A percentile compares a stretch with the other conserved stretches of the same genome.
These are phyloP conservation scores for Minunthozetes semirufus DNA, from an alignment of 2,888 invertebrate species.

Conservation along the genomic window DNA sequence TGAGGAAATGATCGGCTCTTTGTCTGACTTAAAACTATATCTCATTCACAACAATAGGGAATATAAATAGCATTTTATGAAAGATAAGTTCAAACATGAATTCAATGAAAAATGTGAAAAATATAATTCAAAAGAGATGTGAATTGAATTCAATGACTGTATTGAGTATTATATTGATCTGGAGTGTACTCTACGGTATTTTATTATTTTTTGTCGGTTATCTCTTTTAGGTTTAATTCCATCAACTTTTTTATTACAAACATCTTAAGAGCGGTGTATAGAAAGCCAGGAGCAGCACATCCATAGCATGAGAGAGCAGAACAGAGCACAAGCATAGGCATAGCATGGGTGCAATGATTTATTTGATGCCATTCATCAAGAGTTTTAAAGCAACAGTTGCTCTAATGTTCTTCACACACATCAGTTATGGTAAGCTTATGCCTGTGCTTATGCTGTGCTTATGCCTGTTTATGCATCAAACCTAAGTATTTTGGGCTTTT, in stretches of 20 bases:
- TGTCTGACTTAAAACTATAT: too few relatives aligned
- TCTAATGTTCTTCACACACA: conserved; percentile 12
- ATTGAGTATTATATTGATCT: background rate
- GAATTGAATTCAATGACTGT: background rate
- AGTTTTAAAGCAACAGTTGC: conserved; percentile 25
- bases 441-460: background rate
- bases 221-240: conserved; percentile 7
- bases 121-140: background rate
- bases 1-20: too few relatives aligned
- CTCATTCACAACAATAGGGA: too few relatives aligned
- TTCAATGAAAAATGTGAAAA: background rate
- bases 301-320: background rate
- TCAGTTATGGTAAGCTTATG: background rate
- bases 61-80: background rate
- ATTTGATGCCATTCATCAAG: conserved; percentile 16
- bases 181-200: background rate
- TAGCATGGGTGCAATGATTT: conserved; percentile 30
- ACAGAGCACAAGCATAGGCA: background rate
- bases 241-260: background rate
- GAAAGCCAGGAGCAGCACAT: background rate
- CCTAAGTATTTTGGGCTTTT: conserved; percentile 23
- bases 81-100: background rate
- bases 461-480: conserved; percentile 24
- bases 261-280: conserved; percentile 1
- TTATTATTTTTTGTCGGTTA: conserved; percentile 12